These are phyloP conservation scores for Drosophila mimica DNA, from an alignment of 2,888 invertebrate genomes.

Conservation along the genomic window DNA sequence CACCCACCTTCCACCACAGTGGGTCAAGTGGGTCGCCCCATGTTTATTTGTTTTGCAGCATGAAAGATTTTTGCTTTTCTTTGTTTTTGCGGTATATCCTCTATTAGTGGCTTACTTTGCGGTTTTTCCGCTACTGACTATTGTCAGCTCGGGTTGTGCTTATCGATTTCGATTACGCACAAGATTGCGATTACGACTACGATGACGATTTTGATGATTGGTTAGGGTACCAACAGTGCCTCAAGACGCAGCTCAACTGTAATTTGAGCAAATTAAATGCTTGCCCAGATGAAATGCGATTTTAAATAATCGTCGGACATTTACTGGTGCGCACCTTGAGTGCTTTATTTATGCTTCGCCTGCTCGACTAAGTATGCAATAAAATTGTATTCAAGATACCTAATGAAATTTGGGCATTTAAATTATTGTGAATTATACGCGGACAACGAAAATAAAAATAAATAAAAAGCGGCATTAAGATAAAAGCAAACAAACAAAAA, in stretches of 20 bases:
- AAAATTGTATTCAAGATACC: slow-evolving; percentile 62
- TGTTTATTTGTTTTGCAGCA: slow-evolving; percentile 51
- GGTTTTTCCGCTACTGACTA: slow-evolving; percentile 11
- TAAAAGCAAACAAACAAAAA: slow-evolving; percentile 33
- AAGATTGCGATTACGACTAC: slow-evolving; percentile 34
- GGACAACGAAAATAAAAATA: slow-evolving; percentile 16
- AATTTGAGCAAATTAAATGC: slow-evolving; percentile 59
- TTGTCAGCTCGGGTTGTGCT: slow-evolving; percentile 11
- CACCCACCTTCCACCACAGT: slow-evolving; percentile 46
- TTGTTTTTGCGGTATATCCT: background rate
- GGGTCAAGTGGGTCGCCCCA: slow-evolving; percentile 66
- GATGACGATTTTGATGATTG: slow-evolving; percentile 37
- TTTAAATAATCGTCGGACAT: slow-evolving; percentile 58
- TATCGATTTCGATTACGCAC: slow-evolving; percentile 49
- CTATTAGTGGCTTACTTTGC: slow-evolving; percentile 10
- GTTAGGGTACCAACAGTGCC: background rate
- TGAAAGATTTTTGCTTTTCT: slow-evolving; percentile 13
- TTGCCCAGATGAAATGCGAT: slow-evolving; percentile 24
- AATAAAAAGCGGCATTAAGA: slow-evolving; percentile 51
- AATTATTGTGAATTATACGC: slow-evolving; percentile 61
- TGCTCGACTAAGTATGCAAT: slow-evolving; percentile 65
- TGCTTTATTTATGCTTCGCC: slow-evolving; percentile 35
- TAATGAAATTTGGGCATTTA: slow-evolving; percentile 64
- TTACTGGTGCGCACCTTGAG: slow-evolving; percentile 27
- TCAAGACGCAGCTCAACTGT: slow-evolving; percentile 17